Evolutionary conservation across 2,888 invertebrate genomes (phyloP).

Genomic region (Brachylomia viminalis): DNA sequence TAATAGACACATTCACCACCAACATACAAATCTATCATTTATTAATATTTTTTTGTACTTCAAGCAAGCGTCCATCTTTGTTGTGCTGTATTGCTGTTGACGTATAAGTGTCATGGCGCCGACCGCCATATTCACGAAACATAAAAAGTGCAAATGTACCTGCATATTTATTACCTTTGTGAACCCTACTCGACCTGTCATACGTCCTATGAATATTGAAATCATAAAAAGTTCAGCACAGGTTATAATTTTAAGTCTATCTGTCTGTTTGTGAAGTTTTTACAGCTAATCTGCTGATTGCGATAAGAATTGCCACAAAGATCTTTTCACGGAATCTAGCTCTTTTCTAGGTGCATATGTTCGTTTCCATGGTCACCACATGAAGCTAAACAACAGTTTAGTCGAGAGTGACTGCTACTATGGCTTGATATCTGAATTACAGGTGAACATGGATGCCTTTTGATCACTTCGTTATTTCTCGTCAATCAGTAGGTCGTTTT

Average conservation of each 20-base stretch:
- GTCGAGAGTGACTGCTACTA: background rate
- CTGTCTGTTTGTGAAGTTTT: background rate
- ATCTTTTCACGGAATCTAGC: background rate
- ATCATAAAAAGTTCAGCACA: slow-evolving; percentile 9
- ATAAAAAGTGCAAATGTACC: slow-evolving; percentile 32
- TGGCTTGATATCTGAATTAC: background rate
- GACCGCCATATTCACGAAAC: slow-evolving; percentile 22
- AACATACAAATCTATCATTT: slow-evolving; percentile 3
- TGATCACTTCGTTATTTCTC: background rate
- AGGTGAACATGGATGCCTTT: background rate
- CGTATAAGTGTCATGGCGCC: slow-evolving; percentile 31
- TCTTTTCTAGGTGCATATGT: no score
- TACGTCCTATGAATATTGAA: slow-evolving; percentile 14
- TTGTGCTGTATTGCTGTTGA: slow-evolving; percentile 8
- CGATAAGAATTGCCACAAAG: background rate
- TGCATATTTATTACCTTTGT: slow-evolving; percentile 26
- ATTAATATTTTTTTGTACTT: background rate
- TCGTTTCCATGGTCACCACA: no score
- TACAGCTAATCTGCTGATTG: slow-evolving; percentile 9
- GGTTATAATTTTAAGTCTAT: background rate
- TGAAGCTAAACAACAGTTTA: background rate
- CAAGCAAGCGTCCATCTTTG: slow-evolving; percentile 30
- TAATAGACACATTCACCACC: slow-evolving; percentile 5
- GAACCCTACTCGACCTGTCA: slow-evolving; percentile 37
- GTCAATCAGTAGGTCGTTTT: background rate